Conservation (phyloP, 23 tunicate species). For the Halocynthia aurantium region DNA sequence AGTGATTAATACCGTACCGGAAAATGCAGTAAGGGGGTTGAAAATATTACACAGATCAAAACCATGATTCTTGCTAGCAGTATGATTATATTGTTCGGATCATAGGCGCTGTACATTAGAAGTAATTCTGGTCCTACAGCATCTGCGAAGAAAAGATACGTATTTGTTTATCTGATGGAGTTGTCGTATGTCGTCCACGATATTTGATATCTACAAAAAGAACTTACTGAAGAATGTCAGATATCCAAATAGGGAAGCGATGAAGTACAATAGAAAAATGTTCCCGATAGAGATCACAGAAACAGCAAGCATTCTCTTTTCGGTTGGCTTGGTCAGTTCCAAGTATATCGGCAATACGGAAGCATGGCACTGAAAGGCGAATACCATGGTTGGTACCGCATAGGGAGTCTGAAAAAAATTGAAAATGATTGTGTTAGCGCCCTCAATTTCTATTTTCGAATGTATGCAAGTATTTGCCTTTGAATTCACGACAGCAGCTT, state of each 20-base stretch:
- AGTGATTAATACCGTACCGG: constrained; percentile 47
- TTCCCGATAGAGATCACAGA: constrained; percentile 78
- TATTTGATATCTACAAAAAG: not conserved
- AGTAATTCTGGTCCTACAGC: constrained; percentile 94
- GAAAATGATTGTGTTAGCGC: not conserved
- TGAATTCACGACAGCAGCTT: constrained; percentile 41
- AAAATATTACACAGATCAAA: constrained; percentile 91
- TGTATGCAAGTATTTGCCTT: constrained; percentile 20
- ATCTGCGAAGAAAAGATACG: constrained; percentile 16
- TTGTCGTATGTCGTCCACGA: too few species aligned
- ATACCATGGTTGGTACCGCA: constrained; percentile 99
- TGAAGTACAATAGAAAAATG: constrained; percentile 80
- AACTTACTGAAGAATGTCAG: constrained; percentile 92
- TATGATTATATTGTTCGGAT: constrained; percentile 71
- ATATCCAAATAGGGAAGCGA: constrained; percentile 94
- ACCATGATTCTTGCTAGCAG: constrained; percentile 96
- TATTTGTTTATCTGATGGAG: too few species aligned
- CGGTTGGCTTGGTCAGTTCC: constrained; percentile 79
- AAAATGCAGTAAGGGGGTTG: constrained; percentile 96
- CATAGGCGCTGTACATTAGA: constrained; percentile 97
- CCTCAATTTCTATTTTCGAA: too few species aligned
- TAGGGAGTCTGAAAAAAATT: constrained; percentile 63
- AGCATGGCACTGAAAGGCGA: constrained; percentile 99
- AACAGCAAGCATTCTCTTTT: constrained; percentile 72
- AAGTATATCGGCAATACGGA: constrained; percentile 96